Percentiles rank a stretch among this genome's conserved stretches.
These are phyloP conservation scores for Ammodytes dubius DNA, from an alignment of 2,113 vertebrate genomes.

Conservation along the genomic window DNA sequence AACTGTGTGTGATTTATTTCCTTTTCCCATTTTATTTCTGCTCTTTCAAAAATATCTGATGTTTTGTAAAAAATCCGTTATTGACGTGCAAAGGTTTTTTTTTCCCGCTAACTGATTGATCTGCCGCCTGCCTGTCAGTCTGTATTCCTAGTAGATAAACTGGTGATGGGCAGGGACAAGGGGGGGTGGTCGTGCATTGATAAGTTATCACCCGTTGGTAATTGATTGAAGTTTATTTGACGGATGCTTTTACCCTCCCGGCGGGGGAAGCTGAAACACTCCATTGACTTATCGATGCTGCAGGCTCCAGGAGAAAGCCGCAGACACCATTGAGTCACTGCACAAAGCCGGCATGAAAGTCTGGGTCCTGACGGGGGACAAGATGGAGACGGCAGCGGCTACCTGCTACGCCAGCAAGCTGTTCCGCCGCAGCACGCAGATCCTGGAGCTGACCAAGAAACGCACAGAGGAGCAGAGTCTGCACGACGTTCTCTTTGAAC, in stretches of 20 bases:
- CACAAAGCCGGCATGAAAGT: constrained; percentile 98
- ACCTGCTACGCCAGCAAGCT: constrained; percentile 98
- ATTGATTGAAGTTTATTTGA: constrained; percentile 57
- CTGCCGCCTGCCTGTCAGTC: constrained; percentile 45
- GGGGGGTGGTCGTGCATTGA: constrained; percentile 59
- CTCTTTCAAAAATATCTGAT: background rate
- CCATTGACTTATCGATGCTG: constrained; percentile 55
- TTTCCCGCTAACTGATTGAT: constrained; percentile 41
- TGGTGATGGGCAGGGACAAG: constrained; percentile 42
- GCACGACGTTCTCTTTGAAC: constrained; percentile 94
- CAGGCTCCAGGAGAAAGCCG: constrained; percentile 97
- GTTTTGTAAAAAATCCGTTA: background rate
- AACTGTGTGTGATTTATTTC: background rate
- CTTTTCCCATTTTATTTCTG: background rate
- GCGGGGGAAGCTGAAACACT: constrained; percentile 36
- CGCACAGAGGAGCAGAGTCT: constrained; percentile 94
- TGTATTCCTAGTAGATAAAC: constrained; percentile 63
- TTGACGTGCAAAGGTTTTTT: background rate
- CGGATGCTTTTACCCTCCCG: constrained; percentile 44
- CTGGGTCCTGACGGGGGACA: constrained; percentile 99
- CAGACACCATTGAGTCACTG: constrained; percentile 96
- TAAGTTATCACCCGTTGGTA: constrained; percentile 65
- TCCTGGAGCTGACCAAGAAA: constrained; percentile 97
- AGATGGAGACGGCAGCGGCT: constrained; percentile 97
- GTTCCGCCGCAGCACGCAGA: constrained; percentile 92